These are phyloP conservation scores for Thumatha senex DNA, from an alignment of 2,888 invertebrate species.

Conservation along the genomic window DNA sequence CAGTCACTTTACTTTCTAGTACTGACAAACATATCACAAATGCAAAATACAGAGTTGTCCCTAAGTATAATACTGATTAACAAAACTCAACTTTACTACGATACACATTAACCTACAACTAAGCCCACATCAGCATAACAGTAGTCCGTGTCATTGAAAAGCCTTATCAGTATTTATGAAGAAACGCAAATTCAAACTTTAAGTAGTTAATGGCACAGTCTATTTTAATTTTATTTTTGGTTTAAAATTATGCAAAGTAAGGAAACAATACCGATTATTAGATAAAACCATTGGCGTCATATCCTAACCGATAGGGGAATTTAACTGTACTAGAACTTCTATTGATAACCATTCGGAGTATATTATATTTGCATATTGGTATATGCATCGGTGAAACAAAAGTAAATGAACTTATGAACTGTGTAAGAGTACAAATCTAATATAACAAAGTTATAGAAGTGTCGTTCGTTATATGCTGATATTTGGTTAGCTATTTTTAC, in stretches of 20 bases:
- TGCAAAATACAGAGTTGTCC: constrained; percentile 40
- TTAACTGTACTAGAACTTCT: constrained; percentile 26
- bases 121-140: constrained; percentile 46
- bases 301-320: constrained; percentile 55
- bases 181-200: constrained; percentile 36
- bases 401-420: too few relatives aligned
- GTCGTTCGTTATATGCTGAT: too few relatives aligned
- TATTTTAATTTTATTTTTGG: constrained; percentile 25
- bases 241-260: constrained; percentile 34
- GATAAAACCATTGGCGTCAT: constrained; percentile 57
- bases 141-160: constrained; percentile 29
- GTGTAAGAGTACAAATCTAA: too few relatives aligned
- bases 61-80: constrained; percentile 41
- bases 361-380: neutral
- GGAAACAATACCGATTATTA: constrained; percentile 43
- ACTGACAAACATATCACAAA: constrained; percentile 41
- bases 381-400: too few relatives aligned
- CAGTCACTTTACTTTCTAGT: constrained; percentile 35
- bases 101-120: constrained; percentile 41
- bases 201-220: constrained; percentile 26
- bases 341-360: neutral
- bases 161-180: constrained; percentile 27
- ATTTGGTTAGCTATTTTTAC: too few relatives aligned
- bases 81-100: constrained; percentile 54
- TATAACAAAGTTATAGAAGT: too few relatives aligned